A percentile compares a stretch with the other conserved stretches of the same genome.
Evolutionary conservation across 1,140 invertebrate species (phyloP).

Genomic region (Lucilia cuprina): DNA sequence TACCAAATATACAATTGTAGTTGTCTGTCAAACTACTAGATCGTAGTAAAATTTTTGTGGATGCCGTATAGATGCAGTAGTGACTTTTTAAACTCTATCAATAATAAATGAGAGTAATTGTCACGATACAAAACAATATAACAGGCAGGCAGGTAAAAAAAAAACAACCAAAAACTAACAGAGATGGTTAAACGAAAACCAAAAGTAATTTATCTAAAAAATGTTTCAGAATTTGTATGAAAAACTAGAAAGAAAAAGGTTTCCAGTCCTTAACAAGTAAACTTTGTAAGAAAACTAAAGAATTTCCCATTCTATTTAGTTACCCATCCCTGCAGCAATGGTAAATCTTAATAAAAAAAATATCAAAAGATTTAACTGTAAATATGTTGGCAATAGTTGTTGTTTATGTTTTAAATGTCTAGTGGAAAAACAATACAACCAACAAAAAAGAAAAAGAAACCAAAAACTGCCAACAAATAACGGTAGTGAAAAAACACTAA

Average conservation of each 20-base stretch:
- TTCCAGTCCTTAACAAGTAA: no score
- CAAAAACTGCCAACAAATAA: neutral
- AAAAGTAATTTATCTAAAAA: no score
- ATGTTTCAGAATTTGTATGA: no score
- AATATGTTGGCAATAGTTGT: neutral
- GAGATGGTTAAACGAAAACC: no score
- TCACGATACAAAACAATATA: slow-evolving; percentile 3
- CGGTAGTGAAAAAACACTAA: neutral
- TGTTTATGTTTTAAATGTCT: no score
- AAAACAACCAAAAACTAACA: neutral
- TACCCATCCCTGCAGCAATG: no score
- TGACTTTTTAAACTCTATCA: slow-evolving; percentile 21
- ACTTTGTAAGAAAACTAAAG: no score
- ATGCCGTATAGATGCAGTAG: neutral
- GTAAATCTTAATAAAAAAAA: no score
- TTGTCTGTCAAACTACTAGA: neutral
- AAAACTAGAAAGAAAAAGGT: no score
- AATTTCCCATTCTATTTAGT: no score
- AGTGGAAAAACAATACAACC: no score
- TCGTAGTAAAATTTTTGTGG: neutral
- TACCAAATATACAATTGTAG: neutral
- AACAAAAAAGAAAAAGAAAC: no score
- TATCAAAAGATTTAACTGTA: neutral
- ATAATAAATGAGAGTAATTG: slow-evolving; percentile 32
- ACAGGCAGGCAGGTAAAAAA: neutral